A percentile compares a stretch with the other conserved stretches of the same genome.
phyloP scores from a whole-genome alignment of 2,113 vertebrate species.

The Thymallus thymallus region DNA sequence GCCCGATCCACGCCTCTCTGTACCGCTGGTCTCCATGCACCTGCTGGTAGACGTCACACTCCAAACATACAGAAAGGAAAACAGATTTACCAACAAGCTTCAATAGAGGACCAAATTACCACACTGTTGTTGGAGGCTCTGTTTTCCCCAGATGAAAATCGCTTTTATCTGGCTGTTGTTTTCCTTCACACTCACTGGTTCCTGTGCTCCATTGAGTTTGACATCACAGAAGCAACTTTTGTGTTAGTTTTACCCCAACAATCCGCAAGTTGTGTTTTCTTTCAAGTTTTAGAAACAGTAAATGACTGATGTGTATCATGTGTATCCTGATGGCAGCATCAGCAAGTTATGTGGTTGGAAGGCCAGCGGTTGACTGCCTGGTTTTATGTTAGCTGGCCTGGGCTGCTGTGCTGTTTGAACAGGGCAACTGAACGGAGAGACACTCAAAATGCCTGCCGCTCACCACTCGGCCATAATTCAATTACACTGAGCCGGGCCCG shows the following conservation, averaged over 20 bases:
- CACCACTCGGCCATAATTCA: constrained; percentile 28
- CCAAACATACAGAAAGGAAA: not conserved
- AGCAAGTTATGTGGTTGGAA: not conserved
- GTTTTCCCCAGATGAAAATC: not conserved
- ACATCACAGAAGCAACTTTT: not conserved
- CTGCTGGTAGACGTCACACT: constrained; percentile 3
- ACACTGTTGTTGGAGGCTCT: not conserved
- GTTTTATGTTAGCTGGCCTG: not conserved
- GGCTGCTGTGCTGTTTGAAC: constrained; percentile 14
- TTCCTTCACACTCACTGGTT: not conserved
- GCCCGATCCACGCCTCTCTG: not conserved
- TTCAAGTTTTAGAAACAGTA: not conserved
- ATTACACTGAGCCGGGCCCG: constrained; percentile 3
- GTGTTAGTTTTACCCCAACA: not conserved
- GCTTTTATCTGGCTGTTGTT: not conserved
- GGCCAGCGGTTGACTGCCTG: not conserved
- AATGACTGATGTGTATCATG: not conserved
- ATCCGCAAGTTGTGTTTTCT: not conserved
- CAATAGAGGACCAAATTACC: not conserved
- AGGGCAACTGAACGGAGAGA: not conserved
- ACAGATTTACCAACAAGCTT: constrained; percentile 1
- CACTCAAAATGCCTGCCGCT: constrained; percentile 13
- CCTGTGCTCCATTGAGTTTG: constrained; percentile 14
- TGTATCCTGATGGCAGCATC: not conserved
- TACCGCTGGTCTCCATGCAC: constrained; percentile 11